Base-by-base conservation (phyloP, 2,113 vertebrate genomes). In the Hystrix brachyura region DNA sequence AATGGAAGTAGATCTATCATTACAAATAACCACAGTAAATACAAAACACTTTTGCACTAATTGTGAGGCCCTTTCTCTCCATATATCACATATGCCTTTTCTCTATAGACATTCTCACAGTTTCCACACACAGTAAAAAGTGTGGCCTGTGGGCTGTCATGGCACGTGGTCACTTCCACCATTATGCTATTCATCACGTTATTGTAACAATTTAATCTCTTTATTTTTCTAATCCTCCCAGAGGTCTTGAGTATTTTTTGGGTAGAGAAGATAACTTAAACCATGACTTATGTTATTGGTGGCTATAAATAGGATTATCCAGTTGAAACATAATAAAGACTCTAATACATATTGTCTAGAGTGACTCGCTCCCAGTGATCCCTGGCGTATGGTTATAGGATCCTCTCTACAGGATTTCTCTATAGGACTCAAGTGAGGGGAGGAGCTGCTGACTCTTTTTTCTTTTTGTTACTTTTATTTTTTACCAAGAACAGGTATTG, bases 271-370 rank as follows among this genome's bases (percentile, higher is more conserved):
- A 72, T 88, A 76, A 78, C 0, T 1, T 57, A 90, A 81, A 80
- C 71, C 51, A 81, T 69, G 17, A 51, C 17, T 76, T 72, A 18
- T 83, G 78, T 91, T 81, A 69, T 38, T 94, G 43, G 13, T 51
- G 6, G 55, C n/a, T 93, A 53, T 72, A 92, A 82, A 92, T 38
- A 67, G 7, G 12, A 64, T 88, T 59, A 76, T 72, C 25, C 21
- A 91, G 3, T 55, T 95, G 72, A 25, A 62, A 55, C n/a, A 32
- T 82, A 91, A 81, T 88, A 91, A 55, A 43, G n/a, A 60, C 12
- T 38, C 18, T 72, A 17, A 62, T 4, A 59, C 3, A 14, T 2
- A 76, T 6, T 29, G 43, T 74, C 8, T 32, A 55, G 18, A 12
- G 69, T 48, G 48, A 4, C 9, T 94, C n/a, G 5, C 9, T 94